Percentiles rank a stretch among this genome's conserved stretches.
Evolutionary conservation across 2,113 vertebrate species (phyloP).

Genomic region (Anguilla rostrata): DNA sequence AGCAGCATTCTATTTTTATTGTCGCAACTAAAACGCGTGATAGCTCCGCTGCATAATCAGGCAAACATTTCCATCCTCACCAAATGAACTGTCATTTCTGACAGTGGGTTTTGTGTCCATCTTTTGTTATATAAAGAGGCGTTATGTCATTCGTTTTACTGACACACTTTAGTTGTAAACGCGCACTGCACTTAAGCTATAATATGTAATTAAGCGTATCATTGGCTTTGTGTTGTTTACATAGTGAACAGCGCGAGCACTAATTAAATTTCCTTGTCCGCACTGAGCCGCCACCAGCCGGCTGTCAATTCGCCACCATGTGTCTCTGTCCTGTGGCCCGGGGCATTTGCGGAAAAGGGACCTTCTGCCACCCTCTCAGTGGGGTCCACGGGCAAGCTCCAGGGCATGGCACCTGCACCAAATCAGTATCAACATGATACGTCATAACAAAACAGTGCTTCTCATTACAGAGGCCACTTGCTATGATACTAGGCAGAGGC

Average conservation of each 20-base stretch:
- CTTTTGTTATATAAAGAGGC: constrained; percentile 11
- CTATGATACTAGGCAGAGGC: not conserved
- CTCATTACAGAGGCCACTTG: not conserved
- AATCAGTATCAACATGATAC: not conserved
- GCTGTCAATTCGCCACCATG: constrained; percentile 58
- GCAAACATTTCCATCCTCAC: not conserved
- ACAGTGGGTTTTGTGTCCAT: not conserved
- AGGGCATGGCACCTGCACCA: constrained; percentile 41
- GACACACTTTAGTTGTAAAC: constrained; percentile 36
- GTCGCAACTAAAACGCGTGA: not conserved
- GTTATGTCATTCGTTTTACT: not conserved
- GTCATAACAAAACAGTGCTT: not conserved
- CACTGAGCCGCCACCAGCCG: constrained; percentile 70
- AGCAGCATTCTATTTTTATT: not conserved
- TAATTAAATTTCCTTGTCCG: constrained; percentile 76
- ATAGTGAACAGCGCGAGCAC: constrained; percentile 66
- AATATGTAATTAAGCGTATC: constrained; percentile 73
- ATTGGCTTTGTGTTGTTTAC: constrained; percentile 81
- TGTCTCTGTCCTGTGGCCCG: constrained; percentile 51
- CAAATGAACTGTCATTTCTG: not conserved
- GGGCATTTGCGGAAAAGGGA: constrained; percentile 38
- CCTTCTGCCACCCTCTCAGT: constrained; percentile 46
- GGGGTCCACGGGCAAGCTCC: constrained; percentile 39
- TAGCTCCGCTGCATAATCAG: not conserved
- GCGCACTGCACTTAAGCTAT: constrained; percentile 53